Base-by-base conservation (phyloP, 2,113 vertebrate species). In the Sturnus vulgaris region DNA sequence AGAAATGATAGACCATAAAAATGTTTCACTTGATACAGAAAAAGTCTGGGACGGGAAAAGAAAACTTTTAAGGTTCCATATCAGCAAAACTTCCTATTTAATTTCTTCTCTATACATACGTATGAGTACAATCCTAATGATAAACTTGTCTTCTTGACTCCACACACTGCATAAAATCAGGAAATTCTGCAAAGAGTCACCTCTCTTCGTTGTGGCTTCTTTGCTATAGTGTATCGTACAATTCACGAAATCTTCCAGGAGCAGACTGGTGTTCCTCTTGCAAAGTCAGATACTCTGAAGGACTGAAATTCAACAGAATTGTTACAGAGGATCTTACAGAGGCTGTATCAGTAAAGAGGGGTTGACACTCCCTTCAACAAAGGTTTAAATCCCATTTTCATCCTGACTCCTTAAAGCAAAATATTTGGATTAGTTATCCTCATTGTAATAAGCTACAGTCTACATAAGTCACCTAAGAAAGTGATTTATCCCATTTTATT, bases 201-300 rank as follows among this genome's bases (percentile, higher is more conserved):
- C 23, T 64, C 49, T 30, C 75, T 13, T 61, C 20, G 17, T 7
- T 50, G 47, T 11, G 44, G 17, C 14, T 59, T 53, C 22, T 65
- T 40, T 3, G 2, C 55, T 31, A 37, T 2, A 24, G 21, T 3
- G 10, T 1, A 10, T 4, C 56, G 10, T 11, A 10, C 20, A 65
- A 22, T 35, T n/a, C 30, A 17, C 44, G 31, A 33, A 82, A 2
- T 42, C 14, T 27, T 70, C 50, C n/a, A 30, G 16, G 10, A 46
- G 44, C 28, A 93, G 27, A 19, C 24, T 52, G 23, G 15, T 50
- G 14, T 15, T 37, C 31, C 11, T 69, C 46, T 39, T 56, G 46
- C 9, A 40, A 59, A 68, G 81, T 6, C 25, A 56, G 49, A 60
- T 9, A 55, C 6, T 46, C 12, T 33, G 30, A 64, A 76, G 7